These are phyloP conservation scores for Watsonalla cultraria DNA, from an alignment of 2,888 invertebrate species.

Conservation along the genomic window DNA sequence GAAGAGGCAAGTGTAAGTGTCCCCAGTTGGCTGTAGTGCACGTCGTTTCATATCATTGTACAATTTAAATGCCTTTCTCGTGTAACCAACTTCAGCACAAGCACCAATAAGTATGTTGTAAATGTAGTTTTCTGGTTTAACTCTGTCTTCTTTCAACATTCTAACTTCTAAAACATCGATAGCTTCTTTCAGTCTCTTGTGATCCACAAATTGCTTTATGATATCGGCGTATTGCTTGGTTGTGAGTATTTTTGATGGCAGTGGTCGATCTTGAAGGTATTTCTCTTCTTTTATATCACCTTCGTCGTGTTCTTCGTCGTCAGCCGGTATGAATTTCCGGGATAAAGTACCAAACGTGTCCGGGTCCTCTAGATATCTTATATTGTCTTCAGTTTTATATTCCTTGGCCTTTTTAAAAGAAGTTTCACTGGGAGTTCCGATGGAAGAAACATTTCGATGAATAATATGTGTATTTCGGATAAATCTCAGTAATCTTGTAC, in stretches of 20 bases:
- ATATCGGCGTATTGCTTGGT: slow-evolving; percentile 83
- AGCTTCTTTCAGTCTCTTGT: slow-evolving; percentile 86
- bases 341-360: slow-evolving; percentile 78
- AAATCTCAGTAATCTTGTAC: slow-evolving; percentile 34
- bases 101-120: slow-evolving; percentile 91
- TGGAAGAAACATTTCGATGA: slow-evolving; percentile 31
- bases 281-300: slow-evolving; percentile 81
- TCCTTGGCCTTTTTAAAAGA: slow-evolving; percentile 34
- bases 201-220: slow-evolving; percentile 82
- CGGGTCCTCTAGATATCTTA: slow-evolving; percentile 67
- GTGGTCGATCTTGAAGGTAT: slow-evolving; percentile 71
- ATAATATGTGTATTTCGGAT: slow-evolving; percentile 27
- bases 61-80: slow-evolving; percentile 90
- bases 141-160: slow-evolving; percentile 87
- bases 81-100: slow-evolving; percentile 90
- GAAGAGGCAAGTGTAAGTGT: slow-evolving; percentile 91
- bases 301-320: slow-evolving; percentile 60
- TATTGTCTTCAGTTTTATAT: slow-evolving; percentile 50
- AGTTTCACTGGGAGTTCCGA: slow-evolving; percentile 21
- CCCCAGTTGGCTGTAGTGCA: slow-evolving; percentile 81
- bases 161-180: slow-evolving; percentile 86
- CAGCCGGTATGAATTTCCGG: slow-evolving; percentile 24
- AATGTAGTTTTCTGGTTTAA: slow-evolving; percentile 87
- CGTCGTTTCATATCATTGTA: slow-evolving; percentile 90
- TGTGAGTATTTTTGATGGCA: slow-evolving; percentile 71